Evolutionary conservation across 2,888 invertebrate species (phyloP), one percentile per base, ranked within the genome.

Genomic region (Hyalella azteca): DNA sequence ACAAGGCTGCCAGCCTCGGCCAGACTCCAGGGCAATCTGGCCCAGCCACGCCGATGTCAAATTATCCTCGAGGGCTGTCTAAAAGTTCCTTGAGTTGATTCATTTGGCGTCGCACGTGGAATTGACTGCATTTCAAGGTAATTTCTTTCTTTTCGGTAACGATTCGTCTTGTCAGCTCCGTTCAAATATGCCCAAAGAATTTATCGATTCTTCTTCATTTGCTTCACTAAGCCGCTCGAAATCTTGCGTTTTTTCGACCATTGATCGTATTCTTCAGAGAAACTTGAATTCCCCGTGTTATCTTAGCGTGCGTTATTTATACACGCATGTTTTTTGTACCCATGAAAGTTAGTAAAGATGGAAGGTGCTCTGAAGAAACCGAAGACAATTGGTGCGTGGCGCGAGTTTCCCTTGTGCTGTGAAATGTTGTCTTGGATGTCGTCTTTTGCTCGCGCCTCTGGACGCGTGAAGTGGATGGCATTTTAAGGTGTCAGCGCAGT

Each of bases 91-190:
- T 32, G 29, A 32, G 59, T 59, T 59, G 59, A 59, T 59, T 59
- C 59, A 59, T 59, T 59, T 59, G 59, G 59, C 59, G 59, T 59
- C 59, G 32, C 59, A 59, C 59, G 32, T 59, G 22, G 22, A 59
- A 29, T 59, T 59, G 59, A 59, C 59, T 59, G 59, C 59, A 59
- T 59, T 59, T 32, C 59, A 26, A 29, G 59, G 32, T 59, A 59
- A 59, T 59, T 59, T 59, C 59, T 59, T 59, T 45, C 45, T 45
- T 45, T 45, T 59, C 59, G 32, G 59, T 29, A 66, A 66, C 66
- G 66, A 66, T 66, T 66, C 66, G 66, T 66, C 66, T 66, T 66
- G 66, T 66, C 66, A 66, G 66, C 66, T 66, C 29, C 22, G 36
- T 32, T 66, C 36, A 66, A 66, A 66, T 66, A 29, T 66, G 66